Conservation (phyloP, 2,797 vertebrate species). For the Falco concolor region DNA sequence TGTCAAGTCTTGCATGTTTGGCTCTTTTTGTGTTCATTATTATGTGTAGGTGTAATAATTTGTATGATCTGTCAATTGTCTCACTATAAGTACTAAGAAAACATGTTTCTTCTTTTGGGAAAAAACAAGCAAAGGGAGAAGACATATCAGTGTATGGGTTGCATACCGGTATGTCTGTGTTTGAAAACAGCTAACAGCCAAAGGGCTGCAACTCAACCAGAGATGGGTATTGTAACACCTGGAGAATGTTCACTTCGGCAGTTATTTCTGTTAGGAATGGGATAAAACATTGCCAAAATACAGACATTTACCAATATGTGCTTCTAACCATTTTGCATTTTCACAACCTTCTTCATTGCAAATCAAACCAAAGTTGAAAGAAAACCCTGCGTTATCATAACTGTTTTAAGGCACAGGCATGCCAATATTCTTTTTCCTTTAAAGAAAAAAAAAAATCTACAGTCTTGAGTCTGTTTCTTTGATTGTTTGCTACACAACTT, state of each 20-base stretch:
- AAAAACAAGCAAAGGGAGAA: not conserved
- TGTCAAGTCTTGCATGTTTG: not conserved
- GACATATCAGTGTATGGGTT: not conserved
- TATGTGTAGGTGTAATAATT: not conserved
- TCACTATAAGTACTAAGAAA: not conserved
- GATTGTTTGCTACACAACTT: not conserved
- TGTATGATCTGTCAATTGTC: not conserved
- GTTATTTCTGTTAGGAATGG: not conserved
- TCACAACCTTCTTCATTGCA: not conserved
- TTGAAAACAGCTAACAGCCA: not conserved
- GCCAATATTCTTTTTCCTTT: not conserved
- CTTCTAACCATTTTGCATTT: not conserved
- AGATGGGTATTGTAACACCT: not conserved
- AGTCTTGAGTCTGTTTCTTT: not conserved
- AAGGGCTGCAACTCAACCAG: slow-evolving; percentile 13
- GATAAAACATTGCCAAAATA: not conserved
- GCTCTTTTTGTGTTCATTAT: not conserved
- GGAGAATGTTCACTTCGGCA: not conserved
- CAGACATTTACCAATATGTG: not conserved
- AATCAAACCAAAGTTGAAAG: not conserved
- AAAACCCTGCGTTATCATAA: not conserved
- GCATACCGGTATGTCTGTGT: not conserved
- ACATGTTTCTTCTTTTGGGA: not conserved
- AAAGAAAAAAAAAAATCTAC: not conserved
- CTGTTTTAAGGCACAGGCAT: not conserved